phyloP scores from a whole-genome alignment of 2,888 invertebrate genomes.

The Latrodectus hesperus region DNA sequence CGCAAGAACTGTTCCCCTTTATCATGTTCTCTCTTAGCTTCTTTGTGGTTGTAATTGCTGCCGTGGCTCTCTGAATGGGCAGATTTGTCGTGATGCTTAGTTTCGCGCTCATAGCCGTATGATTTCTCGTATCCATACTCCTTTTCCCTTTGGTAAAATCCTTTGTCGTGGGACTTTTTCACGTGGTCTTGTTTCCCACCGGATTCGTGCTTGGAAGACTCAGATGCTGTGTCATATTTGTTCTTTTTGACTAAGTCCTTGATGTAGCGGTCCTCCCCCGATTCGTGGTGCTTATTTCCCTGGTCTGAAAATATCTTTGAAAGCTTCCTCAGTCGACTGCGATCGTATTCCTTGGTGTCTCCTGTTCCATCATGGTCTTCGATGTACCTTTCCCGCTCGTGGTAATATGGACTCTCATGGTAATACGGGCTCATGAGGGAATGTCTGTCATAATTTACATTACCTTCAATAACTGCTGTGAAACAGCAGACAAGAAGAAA shows the following conservation, averaged over 20 bases:
- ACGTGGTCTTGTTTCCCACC: slow-evolving; percentile 33
- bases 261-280: slow-evolving; percentile 9
- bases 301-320: neutral
- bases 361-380: neutral
- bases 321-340: neutral
- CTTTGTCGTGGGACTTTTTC: slow-evolving; percentile 45
- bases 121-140: slow-evolving; percentile 61
- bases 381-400: slow-evolving; percentile 10
- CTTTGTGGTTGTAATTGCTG: slow-evolving; percentile 34
- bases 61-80: slow-evolving; percentile 11
- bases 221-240: slow-evolving; percentile 9
- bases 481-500: neutral
- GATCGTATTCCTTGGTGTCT: slow-evolving; percentile 1
- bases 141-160: slow-evolving; percentile 47
- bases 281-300: slow-evolving; percentile 2
- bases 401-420: slow-evolving; percentile 20
- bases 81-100: slow-evolving; percentile 37
- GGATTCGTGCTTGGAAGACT: slow-evolving; percentile 2
- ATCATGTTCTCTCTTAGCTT: slow-evolving; percentile 20
- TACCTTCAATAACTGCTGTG: neutral
- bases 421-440: neutral
- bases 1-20: slow-evolving; percentile 16
- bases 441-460: neutral
- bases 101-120: slow-evolving; percentile 60
- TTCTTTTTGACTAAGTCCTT: slow-evolving; percentile 25